Percentiles rank a stretch among this genome's conserved stretches.
Evolutionary conservation across 1,140 invertebrate species (phyloP).

Genomic region (Venustaconcha ellipsiformis): DNA sequence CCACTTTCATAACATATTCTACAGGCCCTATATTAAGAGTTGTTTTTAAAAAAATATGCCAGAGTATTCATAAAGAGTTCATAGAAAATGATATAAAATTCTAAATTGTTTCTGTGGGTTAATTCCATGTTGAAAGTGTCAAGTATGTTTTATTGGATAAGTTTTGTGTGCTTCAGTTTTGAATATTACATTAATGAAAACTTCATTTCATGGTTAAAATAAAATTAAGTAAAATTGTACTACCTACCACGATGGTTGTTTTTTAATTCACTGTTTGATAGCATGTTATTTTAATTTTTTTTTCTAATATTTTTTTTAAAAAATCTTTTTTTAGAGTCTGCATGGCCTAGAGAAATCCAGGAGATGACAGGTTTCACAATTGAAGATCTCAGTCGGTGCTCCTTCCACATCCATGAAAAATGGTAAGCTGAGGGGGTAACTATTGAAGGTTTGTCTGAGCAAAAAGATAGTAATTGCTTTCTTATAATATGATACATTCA

Average conservation of each 20-base stretch:
- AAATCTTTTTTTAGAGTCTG: conserved; percentile 43
- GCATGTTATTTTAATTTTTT: background rate
- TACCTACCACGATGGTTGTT: background rate
- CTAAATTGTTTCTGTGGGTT: no score
- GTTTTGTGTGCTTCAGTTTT: no score
- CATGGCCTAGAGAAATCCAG: conserved; percentile 55
- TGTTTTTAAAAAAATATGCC: no score
- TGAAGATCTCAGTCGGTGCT: conserved; percentile 59
- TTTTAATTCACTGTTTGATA: background rate
- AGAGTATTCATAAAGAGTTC: no score
- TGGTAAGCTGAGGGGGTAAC: conserved; percentile 52
- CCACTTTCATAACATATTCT: no score
- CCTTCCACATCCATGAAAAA: conserved; percentile 63
- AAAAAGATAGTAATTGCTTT: background rate
- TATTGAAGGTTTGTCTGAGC: background rate
- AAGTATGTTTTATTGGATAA: no score
- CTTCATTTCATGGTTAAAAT: background rate
- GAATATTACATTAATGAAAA: no score
- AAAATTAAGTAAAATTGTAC: background rate
- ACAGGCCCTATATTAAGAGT: no score
- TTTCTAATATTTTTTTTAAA: background rate
- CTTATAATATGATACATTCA: no score
- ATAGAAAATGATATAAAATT: no score
- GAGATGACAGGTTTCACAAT: conserved; percentile 60
- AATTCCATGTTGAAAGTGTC: no score